phyloP scores from a whole-genome alignment of 2,888 invertebrate species.

The Marasmarcha lunaedactyla region DNA sequence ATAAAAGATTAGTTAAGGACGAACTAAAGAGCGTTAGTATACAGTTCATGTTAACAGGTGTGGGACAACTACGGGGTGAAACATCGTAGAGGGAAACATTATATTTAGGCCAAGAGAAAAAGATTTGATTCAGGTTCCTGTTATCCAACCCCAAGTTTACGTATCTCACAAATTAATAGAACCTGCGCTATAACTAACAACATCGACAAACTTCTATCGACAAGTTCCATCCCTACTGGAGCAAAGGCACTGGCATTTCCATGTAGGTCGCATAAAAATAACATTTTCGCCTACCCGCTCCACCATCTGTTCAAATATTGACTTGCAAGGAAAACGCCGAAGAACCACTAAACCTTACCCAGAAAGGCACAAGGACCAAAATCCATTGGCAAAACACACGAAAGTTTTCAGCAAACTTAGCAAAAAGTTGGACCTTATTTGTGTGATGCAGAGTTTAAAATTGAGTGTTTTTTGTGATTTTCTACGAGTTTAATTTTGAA shows the following conservation, averaged over 20 bases:
- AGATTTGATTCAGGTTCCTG: no score
- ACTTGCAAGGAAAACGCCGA: slow-evolving; percentile 24
- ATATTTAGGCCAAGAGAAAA: no score
- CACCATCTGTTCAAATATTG: slow-evolving; percentile 66
- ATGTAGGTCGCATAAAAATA: slow-evolving; percentile 63
- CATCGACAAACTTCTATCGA: slow-evolving; percentile 13
- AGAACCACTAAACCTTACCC: background rate
- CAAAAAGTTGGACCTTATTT: background rate
- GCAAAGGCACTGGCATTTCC: slow-evolving; percentile 47
- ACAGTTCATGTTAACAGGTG: no score
- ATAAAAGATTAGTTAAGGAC: no score
- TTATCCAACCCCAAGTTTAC: no score
- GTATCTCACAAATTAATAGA: no score
- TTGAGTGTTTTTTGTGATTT: no score
- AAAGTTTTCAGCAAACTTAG: background rate
- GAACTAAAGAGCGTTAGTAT: no score
- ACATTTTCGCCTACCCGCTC: slow-evolving; percentile 50
- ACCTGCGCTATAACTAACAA: slow-evolving; percentile 4
- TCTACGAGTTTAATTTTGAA: no score
- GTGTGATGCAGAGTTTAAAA: no score
- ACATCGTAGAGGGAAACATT: no score
- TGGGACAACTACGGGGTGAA: no score
- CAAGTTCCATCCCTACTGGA: slow-evolving; percentile 23
- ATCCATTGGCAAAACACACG: background rate
- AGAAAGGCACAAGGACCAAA: background rate